Evolutionary conservation across 2,888 invertebrate genomes (phyloP).

Genomic region (Stenolophus ochropezus): DNA sequence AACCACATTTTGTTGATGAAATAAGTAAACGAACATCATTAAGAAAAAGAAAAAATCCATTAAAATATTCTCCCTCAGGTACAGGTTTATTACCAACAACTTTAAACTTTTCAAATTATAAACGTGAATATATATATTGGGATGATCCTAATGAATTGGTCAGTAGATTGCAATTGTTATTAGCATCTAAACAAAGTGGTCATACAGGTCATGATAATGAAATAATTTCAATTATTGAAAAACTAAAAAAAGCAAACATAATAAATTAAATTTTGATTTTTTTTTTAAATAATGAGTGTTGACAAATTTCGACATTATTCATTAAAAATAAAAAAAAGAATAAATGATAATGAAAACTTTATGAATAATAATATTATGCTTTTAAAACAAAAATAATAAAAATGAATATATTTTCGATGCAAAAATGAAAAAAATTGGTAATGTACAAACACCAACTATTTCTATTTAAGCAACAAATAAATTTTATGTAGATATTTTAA

Average conservation of each 20-base stretch:
- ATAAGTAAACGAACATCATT: neutral
- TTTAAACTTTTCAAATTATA: neutral
- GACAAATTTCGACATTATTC: conserved; percentile 3
- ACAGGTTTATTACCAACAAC: neutral
- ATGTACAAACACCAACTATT: neutral
- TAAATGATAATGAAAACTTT: neutral
- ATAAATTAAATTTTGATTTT: neutral
- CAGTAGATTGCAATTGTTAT: conserved; percentile 42
- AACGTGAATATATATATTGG: conserved; percentile 54
- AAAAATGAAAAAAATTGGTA: neutral
- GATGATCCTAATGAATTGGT: conserved; percentile 51
- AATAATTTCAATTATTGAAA: conserved; percentile 57
- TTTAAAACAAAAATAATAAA: neutral
- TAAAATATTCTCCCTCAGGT: neutral
- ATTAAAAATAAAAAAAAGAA: neutral
- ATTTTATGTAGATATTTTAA: too few relatives aligned
- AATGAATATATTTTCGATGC: neutral
- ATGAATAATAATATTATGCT: neutral
- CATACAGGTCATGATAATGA: conserved; percentile 57
- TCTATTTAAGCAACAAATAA: too few relatives aligned
- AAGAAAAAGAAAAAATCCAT: neutral
- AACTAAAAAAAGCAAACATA: neutral
- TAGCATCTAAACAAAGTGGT: conserved; percentile 49
- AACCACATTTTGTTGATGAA: conserved; percentile 10
- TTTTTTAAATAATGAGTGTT: neutral